Base-by-base conservation (phyloP, 2,888 invertebrate species). In the Platynereis dumerilii region DNA sequence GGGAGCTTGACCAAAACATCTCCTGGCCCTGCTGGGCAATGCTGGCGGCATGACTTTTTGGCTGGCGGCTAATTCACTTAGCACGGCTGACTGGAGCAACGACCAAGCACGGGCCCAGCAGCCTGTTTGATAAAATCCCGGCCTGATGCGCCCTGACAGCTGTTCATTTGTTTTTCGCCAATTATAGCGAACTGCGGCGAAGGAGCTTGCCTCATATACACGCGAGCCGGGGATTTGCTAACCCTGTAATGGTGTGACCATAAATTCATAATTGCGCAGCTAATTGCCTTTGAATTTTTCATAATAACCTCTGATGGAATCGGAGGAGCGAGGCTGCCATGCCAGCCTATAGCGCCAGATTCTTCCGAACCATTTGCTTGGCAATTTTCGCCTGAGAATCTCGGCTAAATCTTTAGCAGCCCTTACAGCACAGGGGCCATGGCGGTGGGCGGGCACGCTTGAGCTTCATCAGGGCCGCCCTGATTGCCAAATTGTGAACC, bases 161-260 rank as follows among this genome's bases (percentile, higher is more conserved):
- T 62, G 44, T 57, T 57, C 62, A 62, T 62, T 62, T 62, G 62
- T 62, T 57, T 62, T 55, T 44, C 45, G 15, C 56, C 61, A 53
- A 61, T 61, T 61, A 61, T 54, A 34, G 61, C 61, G 48, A 54
- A 26, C 61, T 54, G 20, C 42, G 34, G 54, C 22, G 24, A 20
- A 5, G 10, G 24, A 54, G 54, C 39, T 54, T 52, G 17, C 17
- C 17, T 17, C 58, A 57, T 24, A 24, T 28, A 55, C 55, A 55
- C 55, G 55, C 55, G 26, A 55, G 2, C 17, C 24, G 22, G 7
- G 26, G 55, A 55, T 55, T 55, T 22, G 55, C 55, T 55, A 55
- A 55, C 24, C 55, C n/a, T 7, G 26, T 55, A 55, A 55, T 55
- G 26, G 28, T 27, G 55, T 26, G 22, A 55, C 55, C 55, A 55